phyloP scores from a whole-genome alignment of 2,888 invertebrate genomes.

The Selenia dentaria region DNA sequence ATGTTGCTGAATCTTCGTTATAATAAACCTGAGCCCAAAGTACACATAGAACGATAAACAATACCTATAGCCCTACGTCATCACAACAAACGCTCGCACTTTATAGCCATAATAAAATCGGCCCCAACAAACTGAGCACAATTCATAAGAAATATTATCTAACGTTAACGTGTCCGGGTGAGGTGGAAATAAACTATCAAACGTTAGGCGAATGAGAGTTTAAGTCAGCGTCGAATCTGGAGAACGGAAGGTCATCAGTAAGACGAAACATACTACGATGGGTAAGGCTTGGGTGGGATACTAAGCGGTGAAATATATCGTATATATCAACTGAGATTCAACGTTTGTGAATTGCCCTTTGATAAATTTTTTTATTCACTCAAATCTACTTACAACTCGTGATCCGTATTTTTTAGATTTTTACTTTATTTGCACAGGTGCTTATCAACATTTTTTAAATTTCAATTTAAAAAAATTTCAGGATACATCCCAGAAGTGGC shows the following conservation, averaged over 20 bases:
- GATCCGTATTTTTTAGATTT: too few relatives aligned
- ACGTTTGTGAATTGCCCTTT: too few relatives aligned
- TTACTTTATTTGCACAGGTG: too few relatives aligned
- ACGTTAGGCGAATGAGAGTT: conserved; percentile 75
- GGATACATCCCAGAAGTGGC: too few relatives aligned
- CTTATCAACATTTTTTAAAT: too few relatives aligned
- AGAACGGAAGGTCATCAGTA: conserved; percentile 57
- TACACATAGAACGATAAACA: conserved; percentile 28
- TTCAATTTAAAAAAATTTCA: too few relatives aligned
- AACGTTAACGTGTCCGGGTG: conserved; percentile 57
- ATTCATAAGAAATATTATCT: conserved; percentile 66
- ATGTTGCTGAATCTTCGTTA: conserved; percentile 16
- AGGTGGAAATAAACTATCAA: conserved; percentile 67
- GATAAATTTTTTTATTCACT: too few relatives aligned
- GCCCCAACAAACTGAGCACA: conserved; percentile 44
- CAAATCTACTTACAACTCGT: too few relatives aligned
- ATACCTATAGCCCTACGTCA: conserved; percentile 28
- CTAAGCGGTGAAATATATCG: background rate
- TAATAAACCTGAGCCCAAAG: conserved; percentile 21
- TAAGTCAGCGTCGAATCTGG: conserved; percentile 73
- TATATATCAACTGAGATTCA: too few relatives aligned
- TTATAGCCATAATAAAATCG: conserved; percentile 42
- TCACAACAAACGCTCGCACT: conserved; percentile 27
- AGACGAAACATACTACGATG: conserved; percentile 52
- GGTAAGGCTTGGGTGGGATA: conserved; percentile 13